Conservation (phyloP, 2,888 invertebrate species). For the Caenorhabditis auriculariae region DNA sequence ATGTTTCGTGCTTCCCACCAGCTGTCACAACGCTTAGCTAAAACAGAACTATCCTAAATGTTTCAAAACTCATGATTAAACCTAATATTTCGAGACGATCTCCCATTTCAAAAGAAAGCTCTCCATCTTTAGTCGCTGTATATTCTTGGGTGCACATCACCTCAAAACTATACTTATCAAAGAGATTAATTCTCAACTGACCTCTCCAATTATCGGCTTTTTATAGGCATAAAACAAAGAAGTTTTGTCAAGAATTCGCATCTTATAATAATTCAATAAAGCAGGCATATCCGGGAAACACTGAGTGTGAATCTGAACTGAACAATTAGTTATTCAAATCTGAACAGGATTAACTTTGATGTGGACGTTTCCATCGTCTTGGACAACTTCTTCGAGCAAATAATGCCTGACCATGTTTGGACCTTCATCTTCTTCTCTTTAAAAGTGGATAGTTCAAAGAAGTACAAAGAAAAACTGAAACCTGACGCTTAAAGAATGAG, state of each 20-base stretch:
- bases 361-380: slow-evolving; percentile 36
- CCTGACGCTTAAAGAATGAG: slow-evolving; percentile 54
- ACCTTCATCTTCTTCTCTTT: slow-evolving; percentile 21
- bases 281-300: slow-evolving; percentile 87
- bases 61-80: not conserved
- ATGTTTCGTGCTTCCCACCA: slow-evolving; percentile 97
- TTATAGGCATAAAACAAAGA: slow-evolving; percentile 80
- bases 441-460: not conserved
- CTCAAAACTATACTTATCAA: slow-evolving; percentile 6
- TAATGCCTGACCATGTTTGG: slow-evolving; percentile 44
- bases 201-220: slow-evolving; percentile 36
- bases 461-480: slow-evolving; percentile 2
- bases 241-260: slow-evolving; percentile 93
- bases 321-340: not conserved
- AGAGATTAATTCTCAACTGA: slow-evolving; percentile 15
- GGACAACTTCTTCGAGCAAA: slow-evolving; percentile 41
- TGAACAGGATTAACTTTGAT: slow-evolving; percentile 16
- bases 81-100: slow-evolving; percentile 78
- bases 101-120: slow-evolving; percentile 90
- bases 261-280: slow-evolving; percentile 87
- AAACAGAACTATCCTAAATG: not conserved
- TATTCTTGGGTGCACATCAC: slow-evolving; percentile 38
- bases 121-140: slow-evolving; percentile 80
- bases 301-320: slow-evolving; percentile 81
- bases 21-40: slow-evolving; percentile 68